Base-by-base conservation (phyloP, 2,888 invertebrate species). In the Pyrrhosoma nymphula region DNA sequence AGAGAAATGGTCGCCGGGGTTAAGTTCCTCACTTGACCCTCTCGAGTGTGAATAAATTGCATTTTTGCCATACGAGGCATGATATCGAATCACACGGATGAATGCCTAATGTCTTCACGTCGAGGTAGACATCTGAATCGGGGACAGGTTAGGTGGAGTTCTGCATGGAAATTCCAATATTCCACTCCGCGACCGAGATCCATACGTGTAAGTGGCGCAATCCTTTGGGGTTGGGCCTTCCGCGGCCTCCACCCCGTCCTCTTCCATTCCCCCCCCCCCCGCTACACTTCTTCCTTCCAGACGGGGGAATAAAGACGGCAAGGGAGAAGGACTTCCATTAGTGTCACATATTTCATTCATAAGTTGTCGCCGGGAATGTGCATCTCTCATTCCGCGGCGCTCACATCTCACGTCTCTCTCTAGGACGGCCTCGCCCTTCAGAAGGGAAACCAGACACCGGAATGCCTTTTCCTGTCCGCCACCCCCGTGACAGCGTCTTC, bases 261-360 rank as follows among this genome's bases (percentile, higher is more conserved):
- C 75, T 12, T n/a, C 30, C 10, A 30, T 75, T 56, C 75, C 82
- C 8, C 4, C 0, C 47, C 14, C 82, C 82, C 16, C 26, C 12
- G 82, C 14, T 16, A 30, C 82, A 82, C 82, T 35, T 82, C 35
- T 18, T 82, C 35, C 26, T 69, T 35, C 82, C 16, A 35, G 82
- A 35, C 82, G 26, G 26, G 14, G 60, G 35, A 82, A 82, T 82
- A 35, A 82, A 82, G 82, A 82, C 26, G 35, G 82, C 82, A 14
- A 14, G 16, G 82, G n/a, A 20, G 60, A 20, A 60, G 82, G 82
- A 82, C 82, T 82, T 82, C 82, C 82, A 82, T 82, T 82, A 35
- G 30, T 82, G 82, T 82, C 82, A 35, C 82, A 82, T 82, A 82
- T 82, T 82, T 82, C 82, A 82, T 82, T 82, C 82, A 82, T 82